phyloP scores from a whole-genome alignment of 23 tunicate genomes.

The Styela clava region DNA sequence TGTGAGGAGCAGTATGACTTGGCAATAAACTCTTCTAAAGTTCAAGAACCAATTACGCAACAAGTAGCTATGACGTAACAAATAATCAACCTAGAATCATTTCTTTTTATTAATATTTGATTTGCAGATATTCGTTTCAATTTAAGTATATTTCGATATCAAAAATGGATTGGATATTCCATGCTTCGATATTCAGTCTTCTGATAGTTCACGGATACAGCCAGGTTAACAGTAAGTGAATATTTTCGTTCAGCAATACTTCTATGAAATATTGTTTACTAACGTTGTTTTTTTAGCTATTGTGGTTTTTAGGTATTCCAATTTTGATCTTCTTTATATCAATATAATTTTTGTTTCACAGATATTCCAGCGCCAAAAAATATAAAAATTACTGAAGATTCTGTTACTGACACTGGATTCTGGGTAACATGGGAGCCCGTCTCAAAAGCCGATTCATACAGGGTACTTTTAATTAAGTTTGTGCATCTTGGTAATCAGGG shows the following conservation, averaged over 20 bases:
- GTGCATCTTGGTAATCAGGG: neutral
- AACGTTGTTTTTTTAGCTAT: no score
- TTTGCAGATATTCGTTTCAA: no score
- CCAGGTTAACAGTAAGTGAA: slow-evolving; percentile 9
- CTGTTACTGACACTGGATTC: slow-evolving; percentile 59
- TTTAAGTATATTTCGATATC: neutral
- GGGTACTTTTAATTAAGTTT: slow-evolving; percentile 34
- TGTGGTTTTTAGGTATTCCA: no score
- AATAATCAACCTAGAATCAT: no score
- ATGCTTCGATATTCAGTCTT: neutral
- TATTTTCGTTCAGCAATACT: neutral
- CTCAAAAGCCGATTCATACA: slow-evolving; percentile 86
- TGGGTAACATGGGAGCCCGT: slow-evolving; percentile 83
- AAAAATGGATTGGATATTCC: neutral
- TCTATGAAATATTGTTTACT: neutral
- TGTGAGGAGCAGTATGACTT: no score
- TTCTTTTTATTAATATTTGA: no score
- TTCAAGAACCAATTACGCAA: no score
- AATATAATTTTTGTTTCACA: neutral
- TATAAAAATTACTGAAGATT: slow-evolving; percentile 36
- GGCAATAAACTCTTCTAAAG: no score
- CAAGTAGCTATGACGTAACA: no score
- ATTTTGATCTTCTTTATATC: no score
- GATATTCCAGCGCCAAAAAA: slow-evolving; percentile 58
- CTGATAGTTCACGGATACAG: neutral